phyloP scores from a whole-genome alignment of 2,888 invertebrate species.

The Peribatodes rhomboidaria region DNA sequence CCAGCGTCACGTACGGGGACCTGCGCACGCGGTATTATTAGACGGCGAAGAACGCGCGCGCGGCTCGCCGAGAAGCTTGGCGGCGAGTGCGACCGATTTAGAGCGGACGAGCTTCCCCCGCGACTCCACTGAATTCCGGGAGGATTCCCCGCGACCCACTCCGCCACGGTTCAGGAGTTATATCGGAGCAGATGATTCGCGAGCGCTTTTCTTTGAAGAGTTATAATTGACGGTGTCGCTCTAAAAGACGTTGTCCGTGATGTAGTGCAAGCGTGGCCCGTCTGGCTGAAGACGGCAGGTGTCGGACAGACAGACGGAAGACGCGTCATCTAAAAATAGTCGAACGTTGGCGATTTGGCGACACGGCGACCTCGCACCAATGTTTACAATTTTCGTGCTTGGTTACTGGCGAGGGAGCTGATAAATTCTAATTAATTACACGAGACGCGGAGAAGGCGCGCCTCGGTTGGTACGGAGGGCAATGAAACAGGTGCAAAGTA shows the following conservation, averaged over 20 bases:
- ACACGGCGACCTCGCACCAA: conserved; percentile 78
- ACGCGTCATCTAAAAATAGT: conserved; percentile 79
- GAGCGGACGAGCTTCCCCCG: conserved; percentile 77
- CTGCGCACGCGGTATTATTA: conserved; percentile 74
- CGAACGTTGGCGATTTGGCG: conserved; percentile 77
- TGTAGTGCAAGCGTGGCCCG: conserved; percentile 56
- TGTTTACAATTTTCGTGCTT: conserved; percentile 77
- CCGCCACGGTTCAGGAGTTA: conserved; percentile 69
- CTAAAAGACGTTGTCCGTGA: conserved; percentile 47
- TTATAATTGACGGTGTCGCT: conserved; percentile 52
- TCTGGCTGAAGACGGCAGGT: conserved; percentile 69
- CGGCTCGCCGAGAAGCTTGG: conserved; percentile 76
- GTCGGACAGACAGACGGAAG: conserved; percentile 82
- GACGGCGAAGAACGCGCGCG: conserved; percentile 60
- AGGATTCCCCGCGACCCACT: conserved; percentile 83
- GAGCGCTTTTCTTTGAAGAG: conserved; percentile 56
- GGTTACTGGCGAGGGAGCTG: conserved; percentile 58
- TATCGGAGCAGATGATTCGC: conserved; percentile 71
- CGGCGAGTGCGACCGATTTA: conserved; percentile 83
- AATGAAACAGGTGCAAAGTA: conserved; percentile 48
- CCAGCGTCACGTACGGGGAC: conserved; percentile 89
- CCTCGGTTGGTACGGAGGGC: conserved; percentile 43
- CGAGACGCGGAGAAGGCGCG: conserved; percentile 45
- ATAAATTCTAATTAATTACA: conserved; percentile 53
- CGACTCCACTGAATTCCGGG: conserved; percentile 78